Conservation (phyloP, 2,113 vertebrate genomes). For the Xiphophorus hellerii region DNA sequence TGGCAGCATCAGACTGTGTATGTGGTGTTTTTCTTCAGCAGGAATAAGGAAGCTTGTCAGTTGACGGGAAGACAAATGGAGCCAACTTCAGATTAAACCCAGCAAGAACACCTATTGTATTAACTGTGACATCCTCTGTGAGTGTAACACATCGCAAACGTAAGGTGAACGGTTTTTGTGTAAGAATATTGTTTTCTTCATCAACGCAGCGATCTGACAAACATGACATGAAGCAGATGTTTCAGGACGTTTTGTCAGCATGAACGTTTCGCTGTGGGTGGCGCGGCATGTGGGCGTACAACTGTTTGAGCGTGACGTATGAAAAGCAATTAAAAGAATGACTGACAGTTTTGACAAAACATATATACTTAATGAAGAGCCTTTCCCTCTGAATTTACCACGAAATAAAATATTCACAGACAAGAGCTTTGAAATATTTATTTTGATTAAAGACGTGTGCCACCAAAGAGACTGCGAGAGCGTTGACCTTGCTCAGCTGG, state of each 20-base stretch:
- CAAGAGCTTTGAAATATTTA: neutral
- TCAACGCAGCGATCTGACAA: neutral
- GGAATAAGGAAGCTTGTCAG: neutral
- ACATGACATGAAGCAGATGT: conserved; percentile 13
- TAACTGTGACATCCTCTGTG: conserved; percentile 1
- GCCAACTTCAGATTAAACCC: neutral
- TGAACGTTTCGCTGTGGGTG: neutral
- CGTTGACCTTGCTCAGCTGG: conserved; percentile 32
- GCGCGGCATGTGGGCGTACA: neutral
- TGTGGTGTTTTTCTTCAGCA: neutral
- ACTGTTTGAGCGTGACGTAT: neutral
- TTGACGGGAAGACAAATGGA: neutral
- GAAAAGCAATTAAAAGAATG: conserved; percentile 1
- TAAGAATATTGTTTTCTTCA: neutral
- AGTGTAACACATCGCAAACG: neutral
- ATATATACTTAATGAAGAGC: conserved; percentile 1
- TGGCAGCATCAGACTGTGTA: neutral
- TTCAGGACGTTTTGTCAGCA: neutral
- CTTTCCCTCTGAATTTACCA: neutral
- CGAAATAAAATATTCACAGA: neutral
- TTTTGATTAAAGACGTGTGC: neutral
- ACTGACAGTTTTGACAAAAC: conserved; percentile 2
- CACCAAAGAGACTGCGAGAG: conserved; percentile 6
- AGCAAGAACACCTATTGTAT: neutral
- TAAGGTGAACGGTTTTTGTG: neutral